Base-by-base conservation (phyloP, 2,888 invertebrate species). In the Drosophila stalkeri region DNA sequence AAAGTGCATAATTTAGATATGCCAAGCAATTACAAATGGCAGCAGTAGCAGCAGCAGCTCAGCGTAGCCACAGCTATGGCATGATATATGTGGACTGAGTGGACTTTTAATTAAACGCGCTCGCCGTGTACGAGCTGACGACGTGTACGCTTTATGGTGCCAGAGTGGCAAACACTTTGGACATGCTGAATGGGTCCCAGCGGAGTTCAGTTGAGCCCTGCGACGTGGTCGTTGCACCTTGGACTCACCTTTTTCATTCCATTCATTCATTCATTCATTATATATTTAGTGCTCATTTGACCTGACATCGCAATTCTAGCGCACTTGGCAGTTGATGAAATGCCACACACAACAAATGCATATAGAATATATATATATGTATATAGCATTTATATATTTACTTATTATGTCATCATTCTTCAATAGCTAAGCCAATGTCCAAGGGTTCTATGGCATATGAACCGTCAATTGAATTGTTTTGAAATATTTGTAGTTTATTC, bases 291-390 rank as follows among this genome's bases (percentile, higher is more conserved):
- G 82, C 77, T 87, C 86, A 91, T 78, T 87, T 85, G 71, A 77
- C 77, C 80, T 87, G 90, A 86, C 87, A 82, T 77, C 78, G 35
- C 82, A 86, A 75, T 75, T 75, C 72, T 67, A 57, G 61, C 55
- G 51, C 81, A 27, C 49, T 14, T 23, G 6, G 44, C 77, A 16
- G 85, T 81, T 91, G 90, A 37, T 67, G 51, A 63, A 77, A 60
- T n/a, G 68, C 47, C 57, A 33, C 37, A 37, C 11, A 18, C 23
- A 14, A 27, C 39, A 39, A n/a, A 7, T 16, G 7, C 16, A 39
- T 16, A 39, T 39, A 39, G 7, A 7, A 14, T n/a, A 35, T 49
- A n/a, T 7, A 35, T 35, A 35, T 33, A 9, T 41, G 3, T 3
- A 41, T 12, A n/a, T n/a, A n/a, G 3, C 5, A 44, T 43, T 0